Evolutionary conservation across 2,797 vertebrate genomes (phyloP).

Genomic region (Lutjanus argentimaculatus): DNA sequence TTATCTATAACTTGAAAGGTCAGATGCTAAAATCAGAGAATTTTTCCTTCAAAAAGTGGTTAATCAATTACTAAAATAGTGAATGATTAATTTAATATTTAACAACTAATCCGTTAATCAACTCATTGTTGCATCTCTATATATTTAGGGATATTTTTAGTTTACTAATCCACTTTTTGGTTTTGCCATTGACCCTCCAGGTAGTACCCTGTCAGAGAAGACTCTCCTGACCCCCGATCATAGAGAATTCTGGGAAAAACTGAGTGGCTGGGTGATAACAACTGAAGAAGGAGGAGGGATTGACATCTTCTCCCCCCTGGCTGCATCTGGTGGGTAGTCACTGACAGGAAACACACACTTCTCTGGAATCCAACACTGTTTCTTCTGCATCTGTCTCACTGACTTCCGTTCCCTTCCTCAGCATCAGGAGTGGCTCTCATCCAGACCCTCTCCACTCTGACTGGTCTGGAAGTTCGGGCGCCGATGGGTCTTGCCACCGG

Average conservation of each 20-base stretch:
- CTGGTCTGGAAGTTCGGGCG: slow-evolving; percentile 84
- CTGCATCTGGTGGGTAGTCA: slow-evolving; percentile 88
- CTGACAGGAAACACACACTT: background rate
- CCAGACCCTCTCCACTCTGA: slow-evolving; percentile 85
- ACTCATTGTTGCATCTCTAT: too few species aligned
- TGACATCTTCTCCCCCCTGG: slow-evolving; percentile 89
- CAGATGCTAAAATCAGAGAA: too few species aligned
- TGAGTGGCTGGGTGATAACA: slow-evolving; percentile 81
- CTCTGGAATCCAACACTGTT: background rate
- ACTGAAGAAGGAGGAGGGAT: slow-evolving; percentile 85
- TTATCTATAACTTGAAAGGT: too few species aligned
- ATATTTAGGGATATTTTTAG: background rate
- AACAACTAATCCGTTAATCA: too few species aligned
- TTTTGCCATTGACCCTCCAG: slow-evolving; percentile 69
- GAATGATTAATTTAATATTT: too few species aligned
- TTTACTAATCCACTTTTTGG: background rate
- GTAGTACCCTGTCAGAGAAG: slow-evolving; percentile 79
- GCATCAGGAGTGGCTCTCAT: slow-evolving; percentile 86
- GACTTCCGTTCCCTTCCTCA: slow-evolving; percentile 49
- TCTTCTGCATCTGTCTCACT: background rate
- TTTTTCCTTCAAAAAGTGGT: too few species aligned
- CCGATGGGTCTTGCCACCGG: slow-evolving; percentile 88
- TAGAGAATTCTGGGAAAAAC: slow-evolving; percentile 90
- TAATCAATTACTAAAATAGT: too few species aligned
- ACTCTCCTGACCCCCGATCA: slow-evolving; percentile 83